phyloP scores from a whole-genome alignment of 2,888 invertebrate genomes.

The Ennomos fuscantarius region DNA sequence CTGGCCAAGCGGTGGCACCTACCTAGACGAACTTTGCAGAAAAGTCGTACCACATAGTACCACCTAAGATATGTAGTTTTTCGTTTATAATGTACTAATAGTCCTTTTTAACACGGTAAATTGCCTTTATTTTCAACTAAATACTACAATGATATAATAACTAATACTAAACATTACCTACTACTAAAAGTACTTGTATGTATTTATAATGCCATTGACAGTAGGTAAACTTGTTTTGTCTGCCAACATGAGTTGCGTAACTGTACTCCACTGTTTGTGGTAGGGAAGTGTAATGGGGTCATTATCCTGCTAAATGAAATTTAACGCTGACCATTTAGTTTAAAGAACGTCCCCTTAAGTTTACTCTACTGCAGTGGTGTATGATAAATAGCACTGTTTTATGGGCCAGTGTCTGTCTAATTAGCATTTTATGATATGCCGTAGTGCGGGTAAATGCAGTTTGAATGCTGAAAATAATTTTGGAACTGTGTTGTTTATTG shows the following conservation, averaged over 20 bases:
- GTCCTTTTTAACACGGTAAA: too few species aligned
- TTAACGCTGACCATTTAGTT: constrained; percentile 53
- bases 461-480: constrained; percentile 1
- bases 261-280: background rate
- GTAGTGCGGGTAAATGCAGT: constrained; percentile 11
- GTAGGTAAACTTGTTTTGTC: background rate
- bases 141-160: too few species aligned
- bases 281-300: constrained; percentile 35
- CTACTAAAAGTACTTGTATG: background rate
- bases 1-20: too few species aligned
- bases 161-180: too few species aligned
- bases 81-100: too few species aligned
- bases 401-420: constrained; percentile 22
- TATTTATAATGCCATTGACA: background rate
- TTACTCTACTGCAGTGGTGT: constrained; percentile 28
- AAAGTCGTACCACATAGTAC: too few species aligned
- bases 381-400: constrained; percentile 23
- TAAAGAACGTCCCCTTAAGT: constrained; percentile 25
- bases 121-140: too few species aligned
- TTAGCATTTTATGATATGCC: constrained; percentile 29
- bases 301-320: constrained; percentile 61
- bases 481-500: background rate
- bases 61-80: too few species aligned
- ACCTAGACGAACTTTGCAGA: too few species aligned
- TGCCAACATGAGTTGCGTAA: constrained; percentile 23